phyloP scores from a whole-genome alignment of 2,888 invertebrate genomes.

The Platycheirus albimanus region DNA sequence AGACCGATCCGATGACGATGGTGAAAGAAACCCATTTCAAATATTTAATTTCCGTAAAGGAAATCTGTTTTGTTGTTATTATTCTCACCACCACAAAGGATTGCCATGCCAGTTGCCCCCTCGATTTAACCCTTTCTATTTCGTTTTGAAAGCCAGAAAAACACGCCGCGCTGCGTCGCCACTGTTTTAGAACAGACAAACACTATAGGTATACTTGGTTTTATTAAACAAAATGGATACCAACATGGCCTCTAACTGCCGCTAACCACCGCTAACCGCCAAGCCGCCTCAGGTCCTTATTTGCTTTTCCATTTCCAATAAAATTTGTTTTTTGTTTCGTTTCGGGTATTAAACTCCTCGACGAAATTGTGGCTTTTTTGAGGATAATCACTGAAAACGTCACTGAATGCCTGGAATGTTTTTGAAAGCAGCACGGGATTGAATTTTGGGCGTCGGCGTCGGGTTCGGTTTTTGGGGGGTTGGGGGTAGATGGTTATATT shows the following conservation, averaged over 20 bases:
- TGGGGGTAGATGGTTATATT: constrained; percentile 32
- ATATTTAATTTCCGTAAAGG: constrained; percentile 69
- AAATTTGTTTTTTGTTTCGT: not conserved
- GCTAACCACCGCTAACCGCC: not conserved
- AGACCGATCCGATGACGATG: constrained; percentile 28
- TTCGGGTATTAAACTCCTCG: not conserved
- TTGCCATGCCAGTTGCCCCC: no score
- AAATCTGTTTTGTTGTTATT: constrained; percentile 60
- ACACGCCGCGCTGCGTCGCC: not conserved
- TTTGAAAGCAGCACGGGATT: not conserved
- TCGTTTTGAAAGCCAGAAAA: not conserved
- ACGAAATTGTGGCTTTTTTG: constrained; percentile 38
- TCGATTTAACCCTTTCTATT: constrained; percentile 43
- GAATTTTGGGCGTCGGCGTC: no score
- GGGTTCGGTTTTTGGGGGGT: no score
- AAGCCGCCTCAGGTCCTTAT: constrained; percentile 13
- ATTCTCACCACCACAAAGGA: constrained; percentile 53
- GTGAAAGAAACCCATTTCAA: constrained; percentile 43
- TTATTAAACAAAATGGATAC: constrained; percentile 36
- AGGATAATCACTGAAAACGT: constrained; percentile 35
- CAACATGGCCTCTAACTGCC: not conserved
- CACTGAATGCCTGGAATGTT: constrained; percentile 9
- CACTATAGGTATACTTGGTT: constrained; percentile 29
- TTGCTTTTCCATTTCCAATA: constrained; percentile 23
- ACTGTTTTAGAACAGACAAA: no score